Evolutionary conservation across 1,140 invertebrate species (phyloP), one percentile per base, ranked within the genome.

Genomic region (Pseudachorutes palmiensis): DNA sequence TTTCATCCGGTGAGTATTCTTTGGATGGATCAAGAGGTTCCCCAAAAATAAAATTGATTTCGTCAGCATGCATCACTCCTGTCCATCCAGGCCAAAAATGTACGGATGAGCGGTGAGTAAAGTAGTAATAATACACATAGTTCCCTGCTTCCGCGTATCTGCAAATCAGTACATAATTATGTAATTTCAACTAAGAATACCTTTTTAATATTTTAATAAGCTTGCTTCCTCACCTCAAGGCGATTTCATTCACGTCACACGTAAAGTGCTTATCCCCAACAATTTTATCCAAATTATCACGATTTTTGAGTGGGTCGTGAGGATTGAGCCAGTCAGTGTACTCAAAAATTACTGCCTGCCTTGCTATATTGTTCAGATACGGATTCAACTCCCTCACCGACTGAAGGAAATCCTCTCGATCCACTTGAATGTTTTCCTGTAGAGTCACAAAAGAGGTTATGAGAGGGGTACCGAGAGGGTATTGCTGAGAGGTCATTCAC

Each of bases 191-290:
- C 19, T 36, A 14, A 22, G 33, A 28, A 26, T 61, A 24, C 30
- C 2, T 61, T 29, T 31, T 3, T 61, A 26, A 57, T 57, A 57
- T 45, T 45, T 12, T 45, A 45, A 5, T 57, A 60, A 29, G 22
- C 19, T 19, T n/a, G n/a, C n/a, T n/a, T n/a, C n/a, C 33, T 41
- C 45, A 74, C 72, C 68, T 74, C 66, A 74, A 70, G 65, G 72
- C 72, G 69, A 86, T 81, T 75, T 97, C 90, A 78, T 96, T 94
- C 32, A 96, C 90, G 75, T 90, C 88, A 80, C 96, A 98, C 0
- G 93, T 92, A 78, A 98, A 98, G 74, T 96, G 91, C 76, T 91
- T 94, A 79, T 98, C 96, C 1, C 94, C 94, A n/a, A 97, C 91
- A 79, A 97, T 92, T 77, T 92, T 92, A 75, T 95, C 93, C 30